A percentile compares a stretch with the other conserved stretches of the same genome.
Conservation (phyloP, 2,113 vertebrate species). For the Lophotis ruficrista region DNA sequence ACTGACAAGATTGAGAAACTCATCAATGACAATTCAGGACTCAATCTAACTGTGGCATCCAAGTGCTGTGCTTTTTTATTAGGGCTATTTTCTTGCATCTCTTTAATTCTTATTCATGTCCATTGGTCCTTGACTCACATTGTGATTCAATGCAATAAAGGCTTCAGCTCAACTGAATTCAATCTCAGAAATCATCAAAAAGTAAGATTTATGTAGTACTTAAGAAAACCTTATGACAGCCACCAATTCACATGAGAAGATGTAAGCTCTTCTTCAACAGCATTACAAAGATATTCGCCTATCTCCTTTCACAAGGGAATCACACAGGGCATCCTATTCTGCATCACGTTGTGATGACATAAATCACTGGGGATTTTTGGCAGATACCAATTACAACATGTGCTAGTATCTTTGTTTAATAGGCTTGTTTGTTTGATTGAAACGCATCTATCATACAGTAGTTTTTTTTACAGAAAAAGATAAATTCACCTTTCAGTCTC, state of each 20-base stretch:
- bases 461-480: background rate
- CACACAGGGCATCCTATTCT: background rate
- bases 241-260: background rate
- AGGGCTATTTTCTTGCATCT: conserved; percentile 54
- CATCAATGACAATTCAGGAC: conserved; percentile 63
- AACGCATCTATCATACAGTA: background rate
- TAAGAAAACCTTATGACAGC: conserved; percentile 24
- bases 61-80: conserved; percentile 25
- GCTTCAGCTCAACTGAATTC: conserved; percentile 49
- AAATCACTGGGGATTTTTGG: background rate
- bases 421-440: background rate
- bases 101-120: conserved; percentile 66
- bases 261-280: background rate
- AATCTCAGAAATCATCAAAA: conserved; percentile 64
- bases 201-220: conserved; percentile 46
- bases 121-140: conserved; percentile 22
- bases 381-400: conserved; percentile 18
- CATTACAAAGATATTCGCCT: background rate
- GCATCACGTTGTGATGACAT: background rate
- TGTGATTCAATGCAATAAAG: conserved; percentile 50
- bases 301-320: background rate
- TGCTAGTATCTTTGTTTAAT: conserved; percentile 7
- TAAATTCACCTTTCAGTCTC: background rate
- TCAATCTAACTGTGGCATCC: conserved; percentile 44
- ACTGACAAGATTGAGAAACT: conserved; percentile 72